Evolutionary conservation across 2,888 invertebrate genomes (phyloP).

Genomic region (Cephus sareptanus): DNA sequence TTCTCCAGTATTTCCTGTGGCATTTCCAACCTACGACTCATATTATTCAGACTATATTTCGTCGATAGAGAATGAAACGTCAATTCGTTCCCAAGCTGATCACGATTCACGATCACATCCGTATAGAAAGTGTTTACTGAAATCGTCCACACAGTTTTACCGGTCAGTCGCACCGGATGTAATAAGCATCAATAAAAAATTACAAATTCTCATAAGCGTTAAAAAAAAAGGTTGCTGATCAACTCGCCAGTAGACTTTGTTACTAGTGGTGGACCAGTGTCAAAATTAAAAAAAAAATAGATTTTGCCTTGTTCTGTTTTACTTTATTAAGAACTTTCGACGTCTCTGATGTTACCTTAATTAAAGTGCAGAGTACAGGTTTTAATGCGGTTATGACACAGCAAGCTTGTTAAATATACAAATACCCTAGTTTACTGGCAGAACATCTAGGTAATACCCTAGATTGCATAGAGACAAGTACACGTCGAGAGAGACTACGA

Average conservation of each 20-base stretch:
- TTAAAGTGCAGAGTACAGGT: neutral
- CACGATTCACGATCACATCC: neutral
- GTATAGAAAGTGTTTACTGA: neutral
- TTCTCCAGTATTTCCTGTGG: neutral
- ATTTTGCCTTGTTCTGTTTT: neutral
- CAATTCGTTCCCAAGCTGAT: neutral
- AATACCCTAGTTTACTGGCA: neutral
- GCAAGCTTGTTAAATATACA: neutral
- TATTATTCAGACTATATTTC: neutral
- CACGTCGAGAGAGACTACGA: neutral
- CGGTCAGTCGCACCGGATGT: neutral
- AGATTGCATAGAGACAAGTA: neutral
- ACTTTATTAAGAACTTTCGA: neutral
- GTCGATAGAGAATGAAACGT: neutral
- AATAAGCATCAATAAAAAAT: neutral
- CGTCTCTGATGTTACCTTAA: neutral
- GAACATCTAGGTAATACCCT: neutral
- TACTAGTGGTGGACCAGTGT: no score
- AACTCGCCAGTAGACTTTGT: no score
- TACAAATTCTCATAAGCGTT: neutral
- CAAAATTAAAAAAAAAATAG: neutral
- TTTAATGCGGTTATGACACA: neutral
- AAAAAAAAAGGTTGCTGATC: neutral
- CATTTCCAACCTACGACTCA: neutral
- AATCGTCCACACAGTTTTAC: neutral